Conservation (phyloP, 37 sponge, comb jelly and placozoan species). For the Amphimedon queenslandica region DNA sequence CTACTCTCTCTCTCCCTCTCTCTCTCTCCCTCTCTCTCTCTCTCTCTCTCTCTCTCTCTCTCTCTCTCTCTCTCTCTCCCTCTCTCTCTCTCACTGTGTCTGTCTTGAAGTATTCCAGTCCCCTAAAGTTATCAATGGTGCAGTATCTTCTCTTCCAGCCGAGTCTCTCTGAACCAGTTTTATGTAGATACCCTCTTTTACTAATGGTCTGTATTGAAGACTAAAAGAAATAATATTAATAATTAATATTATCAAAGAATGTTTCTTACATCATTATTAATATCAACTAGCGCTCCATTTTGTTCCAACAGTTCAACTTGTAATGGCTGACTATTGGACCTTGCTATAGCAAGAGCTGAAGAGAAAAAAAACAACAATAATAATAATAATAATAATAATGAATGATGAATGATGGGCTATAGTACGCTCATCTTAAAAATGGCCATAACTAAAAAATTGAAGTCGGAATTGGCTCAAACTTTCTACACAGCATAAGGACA, state of each 20-base stretch:
- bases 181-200: slow-evolving; percentile 61
- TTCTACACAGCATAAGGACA: too few relatives aligned
- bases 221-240: too few relatives aligned
- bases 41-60: slow-evolving; percentile 27
- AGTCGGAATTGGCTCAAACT: too few relatives aligned
- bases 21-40: slow-evolving; percentile 14
- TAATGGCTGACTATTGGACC: background rate
- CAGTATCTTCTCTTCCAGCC: slow-evolving; percentile 75
- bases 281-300: slow-evolving; percentile 53
- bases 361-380: too few relatives aligned
- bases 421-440: too few relatives aligned
- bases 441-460: too few relatives aligned
- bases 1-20: slow-evolving; percentile 3
- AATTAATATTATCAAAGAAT: too few relatives aligned
- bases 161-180: slow-evolving; percentile 68
- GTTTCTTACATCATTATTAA: too few relatives aligned
- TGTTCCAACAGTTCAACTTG: slow-evolving; percentile 64
- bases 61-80: slow-evolving; percentile 33
- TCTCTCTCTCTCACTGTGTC: slow-evolving; percentile 31
- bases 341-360: background rate
- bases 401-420: too few relatives aligned
- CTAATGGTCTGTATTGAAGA: too few relatives aligned
- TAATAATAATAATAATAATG: too few relatives aligned
- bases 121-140: slow-evolving; percentile 39
- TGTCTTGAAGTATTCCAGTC: slow-evolving; percentile 63